Conservation (phyloP, 2,797 vertebrate genomes). For the Oophaga sylvatica region DNA sequence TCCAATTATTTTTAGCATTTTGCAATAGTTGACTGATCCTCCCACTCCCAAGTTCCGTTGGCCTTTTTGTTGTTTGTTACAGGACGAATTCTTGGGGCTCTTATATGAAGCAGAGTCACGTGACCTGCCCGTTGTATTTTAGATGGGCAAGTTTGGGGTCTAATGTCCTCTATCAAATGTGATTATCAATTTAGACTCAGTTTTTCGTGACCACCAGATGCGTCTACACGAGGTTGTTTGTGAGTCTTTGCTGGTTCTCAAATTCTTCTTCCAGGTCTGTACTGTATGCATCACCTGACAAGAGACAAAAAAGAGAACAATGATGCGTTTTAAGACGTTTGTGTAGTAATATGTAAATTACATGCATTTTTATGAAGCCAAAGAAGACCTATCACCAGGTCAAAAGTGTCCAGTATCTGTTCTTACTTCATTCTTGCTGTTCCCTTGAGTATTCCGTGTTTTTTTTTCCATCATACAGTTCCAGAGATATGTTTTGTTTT, state of each 20-base stretch:
- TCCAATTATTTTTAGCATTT: neutral
- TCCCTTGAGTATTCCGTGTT: no score
- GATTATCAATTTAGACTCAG: neutral
- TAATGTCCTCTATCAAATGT: neutral
- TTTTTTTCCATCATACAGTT: neutral
- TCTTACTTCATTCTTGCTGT: no score
- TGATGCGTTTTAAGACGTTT: neutral
- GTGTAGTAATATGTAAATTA: no score
- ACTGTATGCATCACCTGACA: slow-evolving; percentile 86
- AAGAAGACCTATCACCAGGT: no score
- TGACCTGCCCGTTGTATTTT: neutral
- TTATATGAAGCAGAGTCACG: neutral
- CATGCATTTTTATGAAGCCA: neutral
- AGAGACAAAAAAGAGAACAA: neutral
- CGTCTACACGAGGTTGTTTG: slow-evolving; percentile 91
- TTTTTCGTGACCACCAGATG: neutral
- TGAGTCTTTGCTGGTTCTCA: slow-evolving; percentile 88
- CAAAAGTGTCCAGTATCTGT: no score
- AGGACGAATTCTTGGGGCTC: no score
- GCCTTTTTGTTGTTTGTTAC: neutral
- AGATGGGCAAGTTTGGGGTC: neutral
- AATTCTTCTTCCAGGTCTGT: slow-evolving; percentile 84
- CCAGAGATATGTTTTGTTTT: no score
- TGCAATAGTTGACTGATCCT: neutral
- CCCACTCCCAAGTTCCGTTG: neutral